These are phyloP conservation scores for Trichopria drosophilae DNA, from an alignment of 2,888 invertebrate genomes.

Conservation along the genomic window DNA sequence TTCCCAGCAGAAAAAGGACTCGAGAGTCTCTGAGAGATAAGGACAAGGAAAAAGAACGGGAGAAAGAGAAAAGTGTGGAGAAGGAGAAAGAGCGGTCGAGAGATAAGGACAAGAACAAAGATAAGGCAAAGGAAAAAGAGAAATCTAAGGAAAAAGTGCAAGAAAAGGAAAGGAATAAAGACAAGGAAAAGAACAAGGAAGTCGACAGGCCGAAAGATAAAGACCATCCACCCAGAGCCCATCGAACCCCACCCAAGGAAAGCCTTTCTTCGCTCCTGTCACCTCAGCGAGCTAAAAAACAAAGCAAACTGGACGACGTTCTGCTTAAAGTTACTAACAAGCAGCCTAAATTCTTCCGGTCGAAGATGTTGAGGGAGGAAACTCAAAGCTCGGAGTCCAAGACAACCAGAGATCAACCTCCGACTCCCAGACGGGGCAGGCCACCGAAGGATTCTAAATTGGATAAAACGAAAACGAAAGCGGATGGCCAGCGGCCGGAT, in stretches of 20 bases:
- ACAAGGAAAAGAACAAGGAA: conserved; percentile 34
- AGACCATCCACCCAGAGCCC: conserved; percentile 19
- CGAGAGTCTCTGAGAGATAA: conserved; percentile 47
- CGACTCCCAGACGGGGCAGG: conserved; percentile 44
- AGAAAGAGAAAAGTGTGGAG: conserved; percentile 28
- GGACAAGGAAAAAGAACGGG: conserved; percentile 39
- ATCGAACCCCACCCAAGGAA: conserved; percentile 35
- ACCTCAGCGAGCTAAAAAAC: conserved; percentile 45
- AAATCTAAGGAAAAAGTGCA: conserved; percentile 39
- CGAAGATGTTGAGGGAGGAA: conserved; percentile 50
- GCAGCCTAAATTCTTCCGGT: conserved; percentile 48
- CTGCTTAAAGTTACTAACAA: conserved; percentile 52
- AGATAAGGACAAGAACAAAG: conserved; percentile 39
- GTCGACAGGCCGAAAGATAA: conserved; percentile 34
- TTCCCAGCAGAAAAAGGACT: conserved; percentile 42
- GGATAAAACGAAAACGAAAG: conserved; percentile 33
- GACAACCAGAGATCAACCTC: conserved; percentile 48
- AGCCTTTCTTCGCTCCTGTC: conserved; percentile 20
- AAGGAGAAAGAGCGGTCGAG: conserved; percentile 38
- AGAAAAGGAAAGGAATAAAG: conserved; percentile 36
- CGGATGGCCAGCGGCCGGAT: conserved; percentile 33
- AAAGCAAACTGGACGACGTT: conserved; percentile 54
- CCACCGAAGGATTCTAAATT: conserved; percentile 35
- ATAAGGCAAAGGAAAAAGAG: conserved; percentile 45
- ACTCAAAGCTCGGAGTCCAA: conserved; percentile 46